phyloP scores from a whole-genome alignment of 2,113 vertebrate genomes.

The Melanerpes formicivorus region DNA sequence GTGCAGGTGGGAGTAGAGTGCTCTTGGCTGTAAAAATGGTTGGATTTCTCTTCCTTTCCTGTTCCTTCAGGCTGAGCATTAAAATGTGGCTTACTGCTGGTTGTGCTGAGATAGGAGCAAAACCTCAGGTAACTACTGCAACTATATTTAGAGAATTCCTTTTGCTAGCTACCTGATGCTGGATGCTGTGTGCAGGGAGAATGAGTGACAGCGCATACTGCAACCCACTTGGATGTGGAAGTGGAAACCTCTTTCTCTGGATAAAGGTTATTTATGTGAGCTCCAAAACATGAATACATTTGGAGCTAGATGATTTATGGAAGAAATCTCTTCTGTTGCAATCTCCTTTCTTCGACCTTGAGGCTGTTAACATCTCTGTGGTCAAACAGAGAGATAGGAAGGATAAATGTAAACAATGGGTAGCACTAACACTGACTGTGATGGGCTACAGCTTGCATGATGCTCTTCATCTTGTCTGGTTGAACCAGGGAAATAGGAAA shows the following conservation, averaged over 20 bases:
- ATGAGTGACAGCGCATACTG: background rate
- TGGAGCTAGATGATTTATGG: background rate
- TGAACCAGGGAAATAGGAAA: background rate
- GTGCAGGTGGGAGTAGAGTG: background rate
- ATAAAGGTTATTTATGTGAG: background rate
- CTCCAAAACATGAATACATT: background rate
- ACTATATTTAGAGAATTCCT: background rate
- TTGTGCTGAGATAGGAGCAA: background rate
- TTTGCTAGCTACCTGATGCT: background rate
- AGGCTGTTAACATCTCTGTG: background rate
- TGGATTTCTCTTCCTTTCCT: background rate
- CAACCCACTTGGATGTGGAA: background rate
- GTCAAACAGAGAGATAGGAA: background rate
- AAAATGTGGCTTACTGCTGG: background rate
- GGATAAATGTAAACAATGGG: background rate
- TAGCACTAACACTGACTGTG: background rate
- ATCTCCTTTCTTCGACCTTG: background rate
- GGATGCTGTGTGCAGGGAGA: fast-evolving
- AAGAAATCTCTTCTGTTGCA: background rate
- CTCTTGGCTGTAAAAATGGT: background rate
- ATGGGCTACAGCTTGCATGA: background rate
- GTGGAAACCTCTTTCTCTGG: background rate
- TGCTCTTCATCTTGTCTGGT: background rate
- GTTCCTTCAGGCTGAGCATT: background rate
- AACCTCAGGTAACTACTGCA: background rate